Evolutionary conservation across 2,113 vertebrate genomes (phyloP), one percentile per base, ranked within the genome.

Genomic region (Takifugu bimaculatus): DNA sequence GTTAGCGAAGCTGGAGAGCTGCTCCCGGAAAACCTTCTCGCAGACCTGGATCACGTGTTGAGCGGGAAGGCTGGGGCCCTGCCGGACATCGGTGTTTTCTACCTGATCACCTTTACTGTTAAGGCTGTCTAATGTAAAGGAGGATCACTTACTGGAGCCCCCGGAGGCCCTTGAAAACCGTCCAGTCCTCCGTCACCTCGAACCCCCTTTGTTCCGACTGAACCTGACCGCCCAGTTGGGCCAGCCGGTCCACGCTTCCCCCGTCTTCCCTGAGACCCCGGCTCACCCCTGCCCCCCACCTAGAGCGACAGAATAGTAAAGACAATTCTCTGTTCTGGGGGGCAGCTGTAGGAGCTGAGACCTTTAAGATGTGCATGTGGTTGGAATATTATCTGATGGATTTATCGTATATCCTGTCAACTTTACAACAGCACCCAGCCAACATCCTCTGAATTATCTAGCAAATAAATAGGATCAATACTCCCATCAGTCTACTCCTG

Each of bases 1-100:
- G 77, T 90, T 91, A 71, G 89, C 91, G 70, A 89, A 93, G 44
- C 71, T 65, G 73, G 88, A 94, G 82, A 88, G 92, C 87, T 92
- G 88, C 69, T 92, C 88, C 75, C 89, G 85, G 25, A 92, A 84
- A 44, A 90, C 88, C 65, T 58, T 89, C 79, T 92, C 84, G 84
- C 87, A 92, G 20, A 89, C 81, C 77, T 92, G 82, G 48, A 91
- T 91, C 68, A 91, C 88, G 9, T 85, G 81, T 60, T 84, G 86
- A 65, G 90, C 85, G 3, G 87, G 49, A 35, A 94, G 83, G 42
- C 70, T 60, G 7, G 88, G 87, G 6, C 87, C 84, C 87, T 93
- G 77, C 45, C 68, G 49, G 71, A 85, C 39, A 79, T 72, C 45
- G 15, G 6, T 4, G 14, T 14, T 48, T 48, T 15, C 45, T 5